phyloP scores from a whole-genome alignment of 2,113 vertebrate species.

The Meleagris gallopavo region DNA sequence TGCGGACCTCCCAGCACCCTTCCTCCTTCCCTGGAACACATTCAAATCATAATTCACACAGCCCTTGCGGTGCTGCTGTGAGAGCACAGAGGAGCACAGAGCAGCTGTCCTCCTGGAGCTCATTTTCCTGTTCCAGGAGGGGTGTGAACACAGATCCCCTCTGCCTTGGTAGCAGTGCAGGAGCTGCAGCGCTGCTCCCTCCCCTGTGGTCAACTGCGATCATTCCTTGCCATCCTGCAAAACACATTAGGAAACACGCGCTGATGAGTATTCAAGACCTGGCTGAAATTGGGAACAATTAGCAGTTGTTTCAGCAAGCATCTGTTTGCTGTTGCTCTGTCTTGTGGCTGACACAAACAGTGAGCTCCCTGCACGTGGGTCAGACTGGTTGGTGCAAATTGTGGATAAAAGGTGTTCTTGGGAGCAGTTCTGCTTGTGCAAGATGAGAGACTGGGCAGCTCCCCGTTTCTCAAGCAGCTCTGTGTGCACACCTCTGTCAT shows the following conservation, averaged over 20 bases:
- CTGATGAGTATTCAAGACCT: constrained; percentile 32
- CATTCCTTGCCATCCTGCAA: not conserved
- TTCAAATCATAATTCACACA: not conserved
- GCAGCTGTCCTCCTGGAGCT: not conserved
- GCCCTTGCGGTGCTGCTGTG: not conserved
- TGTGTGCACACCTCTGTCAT: too few species aligned
- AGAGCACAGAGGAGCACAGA: not conserved
- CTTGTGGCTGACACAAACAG: not conserved
- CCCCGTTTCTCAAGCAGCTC: rapidly evolving
- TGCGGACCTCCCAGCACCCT: not conserved
- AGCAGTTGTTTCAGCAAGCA: not conserved
- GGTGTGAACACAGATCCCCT: not conserved
- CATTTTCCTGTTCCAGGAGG: rapidly evolving
- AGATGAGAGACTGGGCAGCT: not conserved
- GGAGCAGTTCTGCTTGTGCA: not conserved
- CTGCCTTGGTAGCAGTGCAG: not conserved
- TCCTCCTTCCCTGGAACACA: not conserved
- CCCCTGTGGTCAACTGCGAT: not conserved
- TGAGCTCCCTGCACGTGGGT: not conserved
- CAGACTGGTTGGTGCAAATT: not conserved
- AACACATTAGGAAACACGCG: not conserved
- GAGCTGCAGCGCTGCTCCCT: not conserved
- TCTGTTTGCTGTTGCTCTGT: not conserved
- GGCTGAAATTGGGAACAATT: constrained; percentile 14
- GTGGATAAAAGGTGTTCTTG: not conserved